Percentiles rank a stretch among this genome's conserved stretches.
Evolutionary conservation across 2,113 vertebrate species (phyloP).

Genomic region (Morphnarchus princeps): DNA sequence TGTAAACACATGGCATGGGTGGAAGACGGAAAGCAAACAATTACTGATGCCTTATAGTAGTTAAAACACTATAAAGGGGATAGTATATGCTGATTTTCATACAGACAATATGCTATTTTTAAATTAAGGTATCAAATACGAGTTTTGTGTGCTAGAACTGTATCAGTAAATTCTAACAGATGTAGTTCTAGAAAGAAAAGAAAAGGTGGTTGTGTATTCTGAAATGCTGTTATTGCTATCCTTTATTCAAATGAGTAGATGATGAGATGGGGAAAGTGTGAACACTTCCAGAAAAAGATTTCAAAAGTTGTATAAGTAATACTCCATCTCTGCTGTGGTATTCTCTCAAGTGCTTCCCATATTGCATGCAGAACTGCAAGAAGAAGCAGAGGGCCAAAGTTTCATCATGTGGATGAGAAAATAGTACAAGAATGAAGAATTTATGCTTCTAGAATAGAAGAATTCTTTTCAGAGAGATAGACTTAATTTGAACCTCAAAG

Average conservation of each 20-base stretch:
- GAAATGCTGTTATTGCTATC: not conserved
- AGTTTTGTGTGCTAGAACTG: not conserved
- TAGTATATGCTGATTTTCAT: not conserved
- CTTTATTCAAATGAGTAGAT: constrained; percentile 9
- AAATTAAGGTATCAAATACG: not conserved
- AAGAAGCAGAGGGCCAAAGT: not conserved
- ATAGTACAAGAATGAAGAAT: not conserved
- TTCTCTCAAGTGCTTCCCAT: not conserved
- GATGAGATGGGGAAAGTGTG: not conserved
- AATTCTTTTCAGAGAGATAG: not conserved
- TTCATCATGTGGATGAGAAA: not conserved
- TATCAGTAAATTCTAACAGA: not conserved
- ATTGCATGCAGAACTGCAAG: not conserved
- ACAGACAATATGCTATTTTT: not conserved
- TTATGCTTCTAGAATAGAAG: not conserved
- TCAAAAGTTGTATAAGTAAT: not conserved
- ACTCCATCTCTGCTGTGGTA: not conserved
- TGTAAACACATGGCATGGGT: not conserved
- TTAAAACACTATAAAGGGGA: not conserved
- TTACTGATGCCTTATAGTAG: not conserved
- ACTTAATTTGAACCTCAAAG: not conserved
- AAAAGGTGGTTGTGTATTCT: not conserved
- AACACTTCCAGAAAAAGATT: constrained; percentile 7
- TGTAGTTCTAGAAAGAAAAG: not conserved
- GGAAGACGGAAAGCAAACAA: not conserved